Conservation (phyloP, 2,797 vertebrate species). For the Sitta carolinensis region DNA sequence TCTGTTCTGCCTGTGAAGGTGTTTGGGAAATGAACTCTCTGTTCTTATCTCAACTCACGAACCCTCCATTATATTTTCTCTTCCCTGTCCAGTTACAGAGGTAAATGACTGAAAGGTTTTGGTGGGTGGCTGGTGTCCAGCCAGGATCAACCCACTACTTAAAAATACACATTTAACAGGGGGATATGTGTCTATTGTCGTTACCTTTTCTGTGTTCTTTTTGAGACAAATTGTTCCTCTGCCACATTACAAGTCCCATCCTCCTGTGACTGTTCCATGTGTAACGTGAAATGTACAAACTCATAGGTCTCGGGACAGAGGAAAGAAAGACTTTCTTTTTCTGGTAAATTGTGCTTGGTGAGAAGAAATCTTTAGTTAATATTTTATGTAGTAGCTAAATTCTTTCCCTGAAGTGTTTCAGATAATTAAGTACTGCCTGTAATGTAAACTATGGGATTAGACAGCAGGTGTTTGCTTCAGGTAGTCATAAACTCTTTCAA, state of each 20-base stretch:
- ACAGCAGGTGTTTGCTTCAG: conserved; percentile 37
- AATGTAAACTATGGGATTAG: neutral
- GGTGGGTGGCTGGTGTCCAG: neutral
- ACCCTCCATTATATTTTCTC: neutral
- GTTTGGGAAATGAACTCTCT: neutral
- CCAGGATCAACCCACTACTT: neutral
- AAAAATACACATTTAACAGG: neutral
- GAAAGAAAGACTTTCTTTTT: neutral
- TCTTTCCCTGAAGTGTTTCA: conserved; percentile 23
- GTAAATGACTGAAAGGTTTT: neutral
- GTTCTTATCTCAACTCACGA: neutral
- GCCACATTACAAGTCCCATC: neutral
- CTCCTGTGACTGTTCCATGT: neutral
- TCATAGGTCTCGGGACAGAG: neutral
- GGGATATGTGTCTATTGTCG: neutral
- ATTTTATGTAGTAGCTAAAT: neutral
- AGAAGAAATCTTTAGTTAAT: neutral
- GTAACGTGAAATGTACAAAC: neutral
- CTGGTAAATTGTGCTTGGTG: neutral
- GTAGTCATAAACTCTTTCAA: conserved; percentile 1
- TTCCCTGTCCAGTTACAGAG: neutral
- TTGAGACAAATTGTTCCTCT: neutral
- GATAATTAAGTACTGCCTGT: neutral
- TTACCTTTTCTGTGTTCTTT: neutral
- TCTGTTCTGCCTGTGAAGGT: neutral